Conservation (phyloP, 2,888 invertebrate species). For the Atherix ibis region DNA sequence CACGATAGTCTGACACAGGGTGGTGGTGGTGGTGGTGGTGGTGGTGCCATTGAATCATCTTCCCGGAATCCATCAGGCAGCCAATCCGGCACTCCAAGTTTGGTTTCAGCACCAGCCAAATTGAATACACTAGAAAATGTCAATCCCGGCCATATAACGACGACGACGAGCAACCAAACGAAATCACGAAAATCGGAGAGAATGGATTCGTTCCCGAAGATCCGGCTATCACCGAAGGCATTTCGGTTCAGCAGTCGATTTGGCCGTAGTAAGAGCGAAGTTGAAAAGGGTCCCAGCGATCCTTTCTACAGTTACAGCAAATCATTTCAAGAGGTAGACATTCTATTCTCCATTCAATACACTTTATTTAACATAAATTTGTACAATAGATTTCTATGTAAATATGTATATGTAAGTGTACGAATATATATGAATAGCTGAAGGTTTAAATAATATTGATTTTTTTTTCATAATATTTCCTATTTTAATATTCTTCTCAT, state of each 20-base stretch:
- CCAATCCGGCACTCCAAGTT: background rate
- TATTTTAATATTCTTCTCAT: too few species aligned
- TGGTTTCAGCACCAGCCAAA: background rate
- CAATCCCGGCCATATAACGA: too few species aligned
- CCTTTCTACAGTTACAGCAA: conserved; percentile 28
- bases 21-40: conserved; percentile 4
- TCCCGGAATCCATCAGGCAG: too few species aligned
- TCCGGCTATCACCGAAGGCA: conserved; percentile 29
- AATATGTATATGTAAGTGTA: too few species aligned
- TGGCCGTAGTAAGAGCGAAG: conserved; percentile 30
- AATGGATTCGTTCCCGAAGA: conserved; percentile 27
- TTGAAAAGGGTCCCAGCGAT: conserved; percentile 26
- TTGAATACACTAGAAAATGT: background rate
- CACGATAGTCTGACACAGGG: conserved; percentile 3
- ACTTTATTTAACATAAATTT: too few species aligned
- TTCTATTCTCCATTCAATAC: too few species aligned
- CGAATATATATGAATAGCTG: too few species aligned
- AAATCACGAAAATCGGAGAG: conserved; percentile 15
- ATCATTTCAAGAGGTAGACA: conserved; percentile 28
- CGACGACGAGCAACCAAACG: conserved; percentile 1
- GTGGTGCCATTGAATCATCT: conserved; percentile 1
- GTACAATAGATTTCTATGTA: too few species aligned
- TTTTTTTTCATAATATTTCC: too few species aligned
- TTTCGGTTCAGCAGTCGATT: conserved; percentile 31
- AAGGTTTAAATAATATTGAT: conserved; percentile 1